Evolutionary conservation across 2,797 vertebrate genomes (phyloP), one percentile per base, ranked within the genome.

Genomic region (Tinamus major): DNA sequence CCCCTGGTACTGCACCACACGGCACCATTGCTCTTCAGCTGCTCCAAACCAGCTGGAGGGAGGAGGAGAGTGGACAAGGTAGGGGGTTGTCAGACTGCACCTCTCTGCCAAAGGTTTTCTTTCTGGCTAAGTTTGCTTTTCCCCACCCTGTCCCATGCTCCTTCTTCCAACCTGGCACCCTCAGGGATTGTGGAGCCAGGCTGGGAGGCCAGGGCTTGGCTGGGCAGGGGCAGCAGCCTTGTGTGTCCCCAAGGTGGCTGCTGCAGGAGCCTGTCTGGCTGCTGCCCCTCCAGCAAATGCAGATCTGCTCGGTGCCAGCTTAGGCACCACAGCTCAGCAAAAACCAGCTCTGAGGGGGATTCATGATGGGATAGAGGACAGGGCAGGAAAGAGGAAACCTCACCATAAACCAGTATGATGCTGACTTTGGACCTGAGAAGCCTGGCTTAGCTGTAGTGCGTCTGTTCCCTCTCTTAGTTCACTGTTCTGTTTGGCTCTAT

Each of bases 231-330:
- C 55, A 48, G 48, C 17, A 70, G 67, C 55, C 80, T n/a, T 0
- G 0, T 61, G 48, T 46, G 37, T 85, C 81, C 62, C 0, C 1
- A 20, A 58, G 35, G 42, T 21, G 31, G 53, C 61, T 93, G 79
- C 72, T 95, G 89, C 69, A 87, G 51, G 6, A 85, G 78, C 93
- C 61, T 88, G 89, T 69, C 62, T 70, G 72, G 76, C 61, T 92
- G 90, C 80, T 85, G 89, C 49, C 62, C 82, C 68, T 77, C 74
- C 83, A 72, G 63, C 64, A 79, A 77, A n/a, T 0, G 0, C 55
- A 84, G 37, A 39, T 31, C 74, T 79, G 77, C 80, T 89, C 27
- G 44, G 51, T 31, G 71, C 68, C 74, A 7, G 78, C n/a, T 51
- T 70, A 42, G 81, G 23, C 15, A 51, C 75, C n/a, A 48, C 88